Evolutionary conservation across 2,113 vertebrate genomes (phyloP), one percentile per base, ranked within the genome.

Genomic region (Dipodomys merriami): DNA sequence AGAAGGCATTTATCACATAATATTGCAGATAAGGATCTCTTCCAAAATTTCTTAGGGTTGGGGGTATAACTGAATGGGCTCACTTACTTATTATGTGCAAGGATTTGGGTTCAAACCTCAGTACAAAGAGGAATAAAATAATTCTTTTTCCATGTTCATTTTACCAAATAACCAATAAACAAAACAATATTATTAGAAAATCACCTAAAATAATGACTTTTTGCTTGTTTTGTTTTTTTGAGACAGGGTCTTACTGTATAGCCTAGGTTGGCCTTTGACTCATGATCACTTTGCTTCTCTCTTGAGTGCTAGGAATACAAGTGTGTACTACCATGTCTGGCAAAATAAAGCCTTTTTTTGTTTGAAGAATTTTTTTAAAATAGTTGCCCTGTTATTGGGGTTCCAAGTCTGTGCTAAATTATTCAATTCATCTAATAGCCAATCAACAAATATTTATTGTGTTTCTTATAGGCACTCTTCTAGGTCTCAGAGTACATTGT

Each of bases 161-260:
- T 27, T 79, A 29, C 15, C 91, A 91, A 69, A 57, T 22, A 46
- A 82, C 90, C n/a, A 60, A 20, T 7, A 15, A 77, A 13, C 78
- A 81, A 80, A 57, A 81, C 1, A 84, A 27, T 80, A 82, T 82
- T 68, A 82, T 72, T 60, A 88, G 88, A 77, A 33, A 78, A n/a
- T 69, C 10, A 35, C 44, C 23, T 84, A 81, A 77, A 86, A 77
- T 65, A 85, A 77, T 64, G 29, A 23, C 62, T 62, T 62, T 62
- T 62, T 62, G 60, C 8, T 64, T 64, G 62, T 64, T 23, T 23
- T 64, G 62, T 64, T 64, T 64, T 64, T n/a, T 86, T 86, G 71
- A 76, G 19, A 44, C 3, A 64, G 57, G 16, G 25, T 8, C 25
- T 46, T 33, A 10, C 19, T 33, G 9, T 30, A n/a, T 53, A 33